Base-by-base conservation (phyloP, 2,797 vertebrate genomes). In the Thunnus albacares region DNA sequence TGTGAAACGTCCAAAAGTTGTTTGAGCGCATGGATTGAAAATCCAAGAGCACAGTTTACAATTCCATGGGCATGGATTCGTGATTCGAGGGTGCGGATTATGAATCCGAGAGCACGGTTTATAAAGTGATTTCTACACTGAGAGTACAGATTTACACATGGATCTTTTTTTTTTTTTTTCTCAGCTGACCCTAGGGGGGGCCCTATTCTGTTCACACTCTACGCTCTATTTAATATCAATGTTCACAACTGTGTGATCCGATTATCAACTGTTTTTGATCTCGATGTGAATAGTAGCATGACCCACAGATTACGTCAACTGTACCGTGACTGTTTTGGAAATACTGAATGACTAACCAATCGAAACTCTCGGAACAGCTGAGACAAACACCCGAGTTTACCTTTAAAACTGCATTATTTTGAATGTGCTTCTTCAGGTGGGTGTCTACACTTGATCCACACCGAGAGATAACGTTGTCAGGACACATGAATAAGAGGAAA, bases 371-470 rank as follows among this genome's bases (percentile, higher is more conserved):
- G 3, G 13, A 18, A 10, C 20, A 33, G 79, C 84, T 84, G 90
- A 85, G 53, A 83, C 68, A 14, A 87, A 85, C 87, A 89, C 60
- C 77, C 83, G 83, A 84, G 63, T 72, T 77, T 73, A 88, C 61
- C 53, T 73, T 56, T 26, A 43, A 79, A 80, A 68, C 52, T 20
- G 18, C 22, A 7, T 53, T 35, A 61, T 51, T 18, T 68, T 20
- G 22, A 80, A 47, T 26, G 10, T 13, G 77, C 45, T 60, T 79
- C 61, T 70, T 70, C 2, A 52, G 73, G 59, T 38, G 57, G 47
- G 64, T 13, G 74, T 33, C 71, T 35, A n/a, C 0, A 45, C 43
- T 61, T 68, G 67, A 74, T 79, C 35, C 22, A 14, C 2, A 7
- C 52, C 51, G 35, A 71, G 38, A 60, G 61, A 60, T 56, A 58